phyloP scores from a whole-genome alignment of 2,888 invertebrate genomes.

The Temnothorax ravouxi region DNA sequence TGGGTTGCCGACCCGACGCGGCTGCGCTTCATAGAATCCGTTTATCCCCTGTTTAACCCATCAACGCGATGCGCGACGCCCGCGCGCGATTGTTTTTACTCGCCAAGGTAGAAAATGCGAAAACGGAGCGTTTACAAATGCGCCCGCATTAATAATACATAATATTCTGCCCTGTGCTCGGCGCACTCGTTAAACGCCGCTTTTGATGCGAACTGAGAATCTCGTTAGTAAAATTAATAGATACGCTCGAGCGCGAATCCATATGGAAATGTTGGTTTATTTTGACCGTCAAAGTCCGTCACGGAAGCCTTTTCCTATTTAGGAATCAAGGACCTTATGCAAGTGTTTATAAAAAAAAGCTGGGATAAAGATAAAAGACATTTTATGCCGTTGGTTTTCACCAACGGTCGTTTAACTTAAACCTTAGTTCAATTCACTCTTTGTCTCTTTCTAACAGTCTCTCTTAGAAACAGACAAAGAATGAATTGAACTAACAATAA shows the following conservation, averaged over 20 bases:
- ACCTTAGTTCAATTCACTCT: no score
- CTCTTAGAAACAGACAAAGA: no score
- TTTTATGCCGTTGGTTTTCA: background rate
- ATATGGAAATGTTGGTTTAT: constrained; percentile 16
- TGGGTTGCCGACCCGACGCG: background rate
- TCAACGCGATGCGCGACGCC: background rate
- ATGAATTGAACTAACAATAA: no score
- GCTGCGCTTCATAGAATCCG: background rate
- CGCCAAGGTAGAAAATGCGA: constrained; percentile 2
- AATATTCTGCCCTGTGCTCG: background rate
- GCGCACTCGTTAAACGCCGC: constrained; percentile 23
- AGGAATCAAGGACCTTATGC: background rate
- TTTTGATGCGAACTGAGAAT: background rate
- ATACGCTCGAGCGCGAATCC: background rate
- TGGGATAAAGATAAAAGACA: background rate
- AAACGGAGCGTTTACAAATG: constrained; percentile 8
- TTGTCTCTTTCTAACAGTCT: no score
- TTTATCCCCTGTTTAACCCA: constrained; percentile 22
- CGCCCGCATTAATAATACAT: constrained; percentile 34
- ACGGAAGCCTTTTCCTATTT: background rate
- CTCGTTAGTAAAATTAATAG: constrained; percentile 3
- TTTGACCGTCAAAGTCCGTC: background rate
- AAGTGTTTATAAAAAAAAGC: background rate
- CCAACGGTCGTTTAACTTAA: no score
- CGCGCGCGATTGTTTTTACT: constrained; percentile 37